phyloP scores from a whole-genome alignment of 2,113 vertebrate genomes.

The Neodontobutis hainanensis region DNA sequence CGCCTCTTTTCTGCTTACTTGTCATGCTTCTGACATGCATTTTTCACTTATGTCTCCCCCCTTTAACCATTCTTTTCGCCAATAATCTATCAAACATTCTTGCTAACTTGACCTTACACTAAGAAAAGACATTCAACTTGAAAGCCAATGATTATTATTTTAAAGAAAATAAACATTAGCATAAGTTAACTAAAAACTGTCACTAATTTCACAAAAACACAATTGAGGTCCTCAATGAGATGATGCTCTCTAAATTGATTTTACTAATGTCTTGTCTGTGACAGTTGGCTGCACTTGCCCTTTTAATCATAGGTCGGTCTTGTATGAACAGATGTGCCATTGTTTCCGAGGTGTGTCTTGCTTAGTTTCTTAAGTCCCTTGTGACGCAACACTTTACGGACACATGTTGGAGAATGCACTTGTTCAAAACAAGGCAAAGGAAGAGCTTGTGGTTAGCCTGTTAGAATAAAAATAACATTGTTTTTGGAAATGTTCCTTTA shows the following conservation, averaged over 20 bases:
- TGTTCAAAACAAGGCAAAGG: neutral
- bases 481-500: neutral
- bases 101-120: neutral
- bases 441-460: slow-evolving; percentile 9
- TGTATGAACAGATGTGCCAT: slow-evolving; percentile 56
- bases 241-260: slow-evolving; percentile 30
- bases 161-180: slow-evolving; percentile 7
- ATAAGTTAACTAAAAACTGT: neutral
- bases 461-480: slow-evolving; percentile 34
- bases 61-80: slow-evolving; percentile 32
- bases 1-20: slow-evolving; percentile 67
- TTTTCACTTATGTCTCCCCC: slow-evolving; percentile 31
- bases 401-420: slow-evolving; percentile 1
- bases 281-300: slow-evolving; percentile 52
- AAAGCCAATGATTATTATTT: slow-evolving; percentile 7
- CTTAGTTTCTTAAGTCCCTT: slow-evolving; percentile 22
- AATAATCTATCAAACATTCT: slow-evolving; percentile 15
- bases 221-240: slow-evolving; percentile 3
- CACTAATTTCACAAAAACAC: neutral
- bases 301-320: slow-evolving; percentile 52
- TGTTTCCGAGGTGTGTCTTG: slow-evolving; percentile 49
- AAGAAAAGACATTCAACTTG: neutral
- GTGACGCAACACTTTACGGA: slow-evolving; percentile 7
- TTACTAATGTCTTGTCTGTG: slow-evolving; percentile 33
- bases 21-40: slow-evolving; percentile 66